Percentiles rank a stretch among this genome's conserved stretches.
Conservation (phyloP, 2,113 vertebrate species). For the rabbit (Oryctolagus cuniculus) region DNA sequence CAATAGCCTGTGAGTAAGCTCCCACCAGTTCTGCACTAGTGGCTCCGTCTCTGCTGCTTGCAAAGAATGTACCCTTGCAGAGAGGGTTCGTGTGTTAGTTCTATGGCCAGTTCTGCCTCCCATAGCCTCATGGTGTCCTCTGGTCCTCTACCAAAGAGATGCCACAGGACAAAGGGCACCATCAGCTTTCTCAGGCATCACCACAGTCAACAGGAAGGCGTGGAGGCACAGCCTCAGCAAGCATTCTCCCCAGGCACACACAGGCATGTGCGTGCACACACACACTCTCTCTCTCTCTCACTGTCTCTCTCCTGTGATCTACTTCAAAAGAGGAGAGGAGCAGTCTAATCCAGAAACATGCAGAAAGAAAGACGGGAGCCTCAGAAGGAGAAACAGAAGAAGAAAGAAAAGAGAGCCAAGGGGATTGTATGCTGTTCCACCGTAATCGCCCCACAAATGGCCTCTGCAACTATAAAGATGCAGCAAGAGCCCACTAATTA, state of each 20-base stretch:
- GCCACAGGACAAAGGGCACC: not conserved
- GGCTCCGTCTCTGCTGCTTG: not conserved
- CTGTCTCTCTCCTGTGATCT: constrained; percentile 64
- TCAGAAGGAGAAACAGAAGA: constrained; percentile 73
- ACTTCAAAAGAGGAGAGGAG: constrained; percentile 71
- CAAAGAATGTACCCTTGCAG: not conserved
- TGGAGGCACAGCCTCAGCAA: not conserved
- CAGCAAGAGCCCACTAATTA: constrained; percentile 84
- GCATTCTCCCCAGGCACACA: not conserved
- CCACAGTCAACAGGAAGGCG: not conserved
- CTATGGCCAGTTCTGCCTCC: not conserved
- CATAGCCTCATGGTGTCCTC: not conserved
- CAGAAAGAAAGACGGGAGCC: constrained; percentile 69
- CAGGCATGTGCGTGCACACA: not conserved
- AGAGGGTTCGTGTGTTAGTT: not conserved
- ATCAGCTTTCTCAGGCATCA: accelerated
- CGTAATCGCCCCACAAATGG: not conserved
- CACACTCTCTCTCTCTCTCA: not conserved
- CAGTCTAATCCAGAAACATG: constrained; percentile 80
- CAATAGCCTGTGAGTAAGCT: not conserved
- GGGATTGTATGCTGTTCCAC: constrained; percentile 45
- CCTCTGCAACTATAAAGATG: constrained; percentile 61
- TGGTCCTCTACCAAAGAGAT: not conserved
- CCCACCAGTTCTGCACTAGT: not conserved
- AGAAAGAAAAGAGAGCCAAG: constrained; percentile 63